Evolutionary conservation across 2,888 invertebrate species (phyloP).

Genomic region (Leucophenga montana): DNA sequence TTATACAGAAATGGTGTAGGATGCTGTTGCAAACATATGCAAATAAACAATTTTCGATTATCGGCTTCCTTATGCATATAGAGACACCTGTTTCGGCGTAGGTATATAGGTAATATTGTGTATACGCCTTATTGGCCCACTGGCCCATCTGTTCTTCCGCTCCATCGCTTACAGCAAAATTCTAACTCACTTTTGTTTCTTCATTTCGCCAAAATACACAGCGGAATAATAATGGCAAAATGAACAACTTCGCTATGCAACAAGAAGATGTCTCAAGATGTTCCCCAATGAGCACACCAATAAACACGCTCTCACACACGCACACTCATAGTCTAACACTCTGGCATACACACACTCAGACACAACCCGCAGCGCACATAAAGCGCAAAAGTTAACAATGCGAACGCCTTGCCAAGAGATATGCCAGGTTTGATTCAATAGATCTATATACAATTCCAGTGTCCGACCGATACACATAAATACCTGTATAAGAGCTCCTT

Average conservation of each 20-base stretch:
- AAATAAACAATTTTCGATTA: constrained; percentile 44
- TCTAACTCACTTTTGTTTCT: constrained; percentile 72
- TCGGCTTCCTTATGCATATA: constrained; percentile 36
- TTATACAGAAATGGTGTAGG: no score
- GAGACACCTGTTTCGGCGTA: background rate
- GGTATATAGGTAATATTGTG: background rate
- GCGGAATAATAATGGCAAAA: constrained; percentile 71
- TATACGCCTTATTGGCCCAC: background rate
- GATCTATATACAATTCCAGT: no score
- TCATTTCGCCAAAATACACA: constrained; percentile 64
- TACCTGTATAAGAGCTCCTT: no score
- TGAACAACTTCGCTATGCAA: constrained; percentile 70
- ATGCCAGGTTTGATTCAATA: no score
- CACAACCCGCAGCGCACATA: constrained; percentile 37
- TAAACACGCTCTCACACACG: constrained; percentile 58
- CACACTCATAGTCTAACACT: constrained; percentile 24
- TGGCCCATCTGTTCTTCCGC: no score
- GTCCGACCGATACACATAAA: no score
- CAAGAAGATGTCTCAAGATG: constrained; percentile 66
- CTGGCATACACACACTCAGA: constrained; percentile 21
- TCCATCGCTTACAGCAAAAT: constrained; percentile 43
- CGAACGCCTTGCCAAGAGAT: constrained; percentile 35
- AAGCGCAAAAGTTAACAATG: constrained; percentile 43
- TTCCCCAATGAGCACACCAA: constrained; percentile 64
- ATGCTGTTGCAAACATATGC: constrained; percentile 19